Percentiles rank a stretch among this genome's conserved stretches.
phyloP scores from a whole-genome alignment of 37 sponge, comb jelly and placozoan genomes.

The Aphrocallistes beatrix region DNA sequence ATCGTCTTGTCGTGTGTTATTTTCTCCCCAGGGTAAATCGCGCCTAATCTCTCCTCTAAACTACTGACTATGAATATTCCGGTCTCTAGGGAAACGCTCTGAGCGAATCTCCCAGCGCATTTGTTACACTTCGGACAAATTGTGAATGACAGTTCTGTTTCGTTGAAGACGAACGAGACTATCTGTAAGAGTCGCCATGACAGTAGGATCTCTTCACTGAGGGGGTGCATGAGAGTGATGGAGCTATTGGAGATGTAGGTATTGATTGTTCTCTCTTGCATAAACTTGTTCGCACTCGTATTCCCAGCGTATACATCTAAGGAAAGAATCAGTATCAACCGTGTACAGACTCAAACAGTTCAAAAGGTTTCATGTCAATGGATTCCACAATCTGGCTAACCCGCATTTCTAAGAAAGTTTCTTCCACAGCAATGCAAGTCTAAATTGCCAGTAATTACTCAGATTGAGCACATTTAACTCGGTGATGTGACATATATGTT shows the following conservation, averaged over 20 bases:
- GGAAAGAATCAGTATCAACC: background rate
- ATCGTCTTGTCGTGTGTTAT: background rate
- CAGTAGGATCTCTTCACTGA: background rate
- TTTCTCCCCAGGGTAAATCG: background rate
- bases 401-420: too few relatives aligned
- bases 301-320: constrained; percentile 2
- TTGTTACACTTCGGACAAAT: constrained; percentile 6
- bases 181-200: background rate
- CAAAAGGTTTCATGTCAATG: too few relatives aligned
- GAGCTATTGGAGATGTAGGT: background rate
- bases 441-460: too few relatives aligned
- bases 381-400: too few relatives aligned
- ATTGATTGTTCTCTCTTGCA: background rate
- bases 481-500: too few relatives aligned
- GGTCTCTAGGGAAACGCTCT: background rate
- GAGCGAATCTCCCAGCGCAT: background rate
- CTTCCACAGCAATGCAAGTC: too few relatives aligned
- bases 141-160: background rate
- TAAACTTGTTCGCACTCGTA: background rate
- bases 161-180: constrained; percentile 16
- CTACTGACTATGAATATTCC: background rate
- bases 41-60: background rate
- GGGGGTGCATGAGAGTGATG: background rate
- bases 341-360: too few relatives aligned
- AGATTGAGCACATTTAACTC: too few relatives aligned